Evolutionary conservation across 2,888 invertebrate species (phyloP).

Genomic region (Drosophila paramelanica): DNA sequence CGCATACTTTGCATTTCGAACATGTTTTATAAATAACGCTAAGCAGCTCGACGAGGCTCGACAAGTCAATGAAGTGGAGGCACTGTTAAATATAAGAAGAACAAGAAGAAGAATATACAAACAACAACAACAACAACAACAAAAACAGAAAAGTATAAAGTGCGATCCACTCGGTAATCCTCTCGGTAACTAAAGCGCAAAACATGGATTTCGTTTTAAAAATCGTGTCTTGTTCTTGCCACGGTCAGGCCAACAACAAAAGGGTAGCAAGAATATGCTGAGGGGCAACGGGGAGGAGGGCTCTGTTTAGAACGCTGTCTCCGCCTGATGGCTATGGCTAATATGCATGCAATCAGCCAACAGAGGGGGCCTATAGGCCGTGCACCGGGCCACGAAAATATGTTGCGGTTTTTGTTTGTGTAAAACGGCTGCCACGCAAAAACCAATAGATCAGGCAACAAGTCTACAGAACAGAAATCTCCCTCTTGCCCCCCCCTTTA

Average conservation of each 20-base stretch:
- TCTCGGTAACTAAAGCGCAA: conserved; percentile 62
- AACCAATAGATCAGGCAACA: conserved; percentile 77
- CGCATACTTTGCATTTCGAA: conserved; percentile 78
- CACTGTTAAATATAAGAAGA: conserved; percentile 35
- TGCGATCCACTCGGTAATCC: conserved; percentile 63
- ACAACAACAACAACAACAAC: background rate
- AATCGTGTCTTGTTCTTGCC: conserved; percentile 77
- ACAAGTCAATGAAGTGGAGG: conserved; percentile 53
- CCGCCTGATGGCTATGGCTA: conserved; percentile 71
- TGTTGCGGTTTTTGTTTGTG: conserved; percentile 48
- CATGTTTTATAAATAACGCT: conserved; percentile 80
- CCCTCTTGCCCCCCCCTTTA: background rate
- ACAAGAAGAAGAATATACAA: background rate
- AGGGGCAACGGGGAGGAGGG: background rate
- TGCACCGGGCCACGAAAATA: conserved; percentile 69
- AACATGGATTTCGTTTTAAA: conserved; percentile 80
- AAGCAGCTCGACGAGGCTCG: conserved; percentile 43
- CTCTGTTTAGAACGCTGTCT: conserved; percentile 60
- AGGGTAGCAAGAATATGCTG: conserved; percentile 68
- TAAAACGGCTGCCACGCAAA: conserved; percentile 72
- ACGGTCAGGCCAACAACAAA: conserved; percentile 64
- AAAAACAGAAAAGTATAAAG: conserved; percentile 51
- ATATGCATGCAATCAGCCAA: conserved; percentile 79
- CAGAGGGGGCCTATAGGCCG: conserved; percentile 24
- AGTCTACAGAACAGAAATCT: conserved; percentile 14